A percentile compares a stretch with the other conserved stretches of the same genome.
phyloP scores from a whole-genome alignment of 2,888 invertebrate species.

The Eilema griseolum region DNA sequence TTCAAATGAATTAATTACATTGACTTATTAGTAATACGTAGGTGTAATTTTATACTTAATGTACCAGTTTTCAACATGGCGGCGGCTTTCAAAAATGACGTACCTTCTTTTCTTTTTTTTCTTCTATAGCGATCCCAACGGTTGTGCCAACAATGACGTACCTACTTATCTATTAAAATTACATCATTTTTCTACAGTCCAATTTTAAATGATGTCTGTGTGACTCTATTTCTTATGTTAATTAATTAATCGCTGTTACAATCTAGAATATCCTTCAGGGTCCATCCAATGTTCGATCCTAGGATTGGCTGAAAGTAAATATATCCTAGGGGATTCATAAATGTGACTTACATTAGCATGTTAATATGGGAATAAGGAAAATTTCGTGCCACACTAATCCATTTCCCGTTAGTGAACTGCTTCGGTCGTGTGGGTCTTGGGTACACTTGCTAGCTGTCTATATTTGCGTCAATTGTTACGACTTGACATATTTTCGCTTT shows the following conservation, averaged over 20 bases:
- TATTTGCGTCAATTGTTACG: not conserved
- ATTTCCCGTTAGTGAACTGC: slow-evolving; percentile 16
- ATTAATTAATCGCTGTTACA: not conserved
- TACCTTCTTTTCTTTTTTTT: too few relatives aligned
- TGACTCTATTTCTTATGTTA: too few relatives aligned
- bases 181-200: too few relatives aligned
- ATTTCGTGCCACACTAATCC: slow-evolving; percentile 18
- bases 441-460: not conserved
- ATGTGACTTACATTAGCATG: slow-evolving; percentile 17
- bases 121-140: too few relatives aligned
- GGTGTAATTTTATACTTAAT: too few relatives aligned
- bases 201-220: too few relatives aligned
- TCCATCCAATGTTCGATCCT: not conserved
- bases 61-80: too few relatives aligned
- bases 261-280: not conserved
- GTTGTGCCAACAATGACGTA: too few relatives aligned
- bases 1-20: too few relatives aligned
- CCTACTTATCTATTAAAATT: too few relatives aligned
- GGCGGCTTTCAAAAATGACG: too few relatives aligned
- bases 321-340: slow-evolving; percentile 12
- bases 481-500: not conserved
- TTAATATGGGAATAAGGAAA: slow-evolving; percentile 14
- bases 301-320: not conserved
- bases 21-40: too few relatives aligned
- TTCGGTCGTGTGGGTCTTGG: not conserved